Percentiles rank a stretch among this genome's conserved stretches.
phyloP scores from a whole-genome alignment of 2,888 invertebrate species.

The Conchocele bisecta region DNA sequence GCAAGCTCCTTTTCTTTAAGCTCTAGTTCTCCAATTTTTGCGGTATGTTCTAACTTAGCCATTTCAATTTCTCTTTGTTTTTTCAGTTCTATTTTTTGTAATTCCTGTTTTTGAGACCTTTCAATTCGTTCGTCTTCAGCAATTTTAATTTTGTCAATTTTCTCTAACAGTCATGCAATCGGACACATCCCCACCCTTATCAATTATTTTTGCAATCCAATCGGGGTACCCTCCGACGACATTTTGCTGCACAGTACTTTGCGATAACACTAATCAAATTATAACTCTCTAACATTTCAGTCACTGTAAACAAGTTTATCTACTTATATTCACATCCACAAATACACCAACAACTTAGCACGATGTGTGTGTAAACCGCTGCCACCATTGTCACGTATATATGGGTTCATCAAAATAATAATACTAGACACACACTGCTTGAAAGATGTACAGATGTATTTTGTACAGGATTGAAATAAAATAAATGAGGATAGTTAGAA shows the following conservation, averaged over 20 bases:
- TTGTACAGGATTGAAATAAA: too few species aligned
- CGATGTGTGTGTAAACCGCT: neutral
- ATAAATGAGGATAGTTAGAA: too few species aligned
- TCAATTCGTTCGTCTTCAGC: neutral
- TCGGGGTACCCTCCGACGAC: neutral
- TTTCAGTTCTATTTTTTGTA: neutral
- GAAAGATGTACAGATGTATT: too few species aligned
- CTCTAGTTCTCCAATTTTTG: neutral
- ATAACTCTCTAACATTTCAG: too few species aligned
- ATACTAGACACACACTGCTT: too few species aligned
- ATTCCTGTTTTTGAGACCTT: neutral
- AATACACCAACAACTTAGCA: neutral
- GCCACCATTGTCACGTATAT: neutral
- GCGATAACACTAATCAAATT: too few species aligned
- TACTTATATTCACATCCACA: neutral
- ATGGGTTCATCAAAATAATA: too few species aligned
- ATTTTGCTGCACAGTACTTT: too few species aligned
- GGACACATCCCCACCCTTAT: neutral
- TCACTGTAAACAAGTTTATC: neutral
- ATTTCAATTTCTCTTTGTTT: neutral
- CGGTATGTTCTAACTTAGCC: neutral
- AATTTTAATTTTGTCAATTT: neutral
- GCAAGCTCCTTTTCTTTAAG: neutral
- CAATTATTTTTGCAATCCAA: neutral
- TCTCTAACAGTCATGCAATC: neutral